Conservation (phyloP, 2,888 invertebrate species). For the Drosophila colorata region DNA sequence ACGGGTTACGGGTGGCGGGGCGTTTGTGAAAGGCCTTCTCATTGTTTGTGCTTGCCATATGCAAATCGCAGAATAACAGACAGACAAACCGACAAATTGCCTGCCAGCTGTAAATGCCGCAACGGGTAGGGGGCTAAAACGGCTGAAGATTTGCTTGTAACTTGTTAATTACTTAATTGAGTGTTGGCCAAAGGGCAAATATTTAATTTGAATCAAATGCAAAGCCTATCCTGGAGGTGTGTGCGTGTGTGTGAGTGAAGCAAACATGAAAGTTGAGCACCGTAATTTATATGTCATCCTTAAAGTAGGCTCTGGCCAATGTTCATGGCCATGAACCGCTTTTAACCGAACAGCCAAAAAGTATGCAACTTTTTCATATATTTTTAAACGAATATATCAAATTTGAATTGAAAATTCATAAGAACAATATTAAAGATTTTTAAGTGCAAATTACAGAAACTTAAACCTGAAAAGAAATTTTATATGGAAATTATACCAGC, state of each 20-base stretch:
- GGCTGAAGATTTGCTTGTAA: constrained; percentile 39
- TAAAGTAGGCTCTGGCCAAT: constrained; percentile 28
- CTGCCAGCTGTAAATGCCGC: not conserved
- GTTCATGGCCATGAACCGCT: not conserved
- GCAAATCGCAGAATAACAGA: constrained; percentile 49
- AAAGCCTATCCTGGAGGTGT: not conserved
- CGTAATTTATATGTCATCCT: not conserved
- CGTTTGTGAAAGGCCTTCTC: constrained; percentile 25
- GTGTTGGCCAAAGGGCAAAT: constrained; percentile 61
- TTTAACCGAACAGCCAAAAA: not conserved
- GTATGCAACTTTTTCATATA: constrained; percentile 17
- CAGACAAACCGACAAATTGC: constrained; percentile 6
- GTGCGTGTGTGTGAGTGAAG: not conserved
- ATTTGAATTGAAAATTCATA: not conserved
- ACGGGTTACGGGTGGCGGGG: not conserved
- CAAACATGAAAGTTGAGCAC: not conserved
- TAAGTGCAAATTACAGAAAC: not conserved
- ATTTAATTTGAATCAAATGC: constrained; percentile 27
- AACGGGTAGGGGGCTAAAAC: constrained; percentile 5
- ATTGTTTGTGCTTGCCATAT: constrained; percentile 57
- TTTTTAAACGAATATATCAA: not conserved
- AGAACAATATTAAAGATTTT: not conserved
- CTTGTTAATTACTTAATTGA: constrained; percentile 78
- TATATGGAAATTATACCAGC: constrained; percentile 29
- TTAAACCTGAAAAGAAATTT: constrained; percentile 8